phyloP scores from a whole-genome alignment of 2,113 vertebrate species.

The Trogon melanurus region DNA sequence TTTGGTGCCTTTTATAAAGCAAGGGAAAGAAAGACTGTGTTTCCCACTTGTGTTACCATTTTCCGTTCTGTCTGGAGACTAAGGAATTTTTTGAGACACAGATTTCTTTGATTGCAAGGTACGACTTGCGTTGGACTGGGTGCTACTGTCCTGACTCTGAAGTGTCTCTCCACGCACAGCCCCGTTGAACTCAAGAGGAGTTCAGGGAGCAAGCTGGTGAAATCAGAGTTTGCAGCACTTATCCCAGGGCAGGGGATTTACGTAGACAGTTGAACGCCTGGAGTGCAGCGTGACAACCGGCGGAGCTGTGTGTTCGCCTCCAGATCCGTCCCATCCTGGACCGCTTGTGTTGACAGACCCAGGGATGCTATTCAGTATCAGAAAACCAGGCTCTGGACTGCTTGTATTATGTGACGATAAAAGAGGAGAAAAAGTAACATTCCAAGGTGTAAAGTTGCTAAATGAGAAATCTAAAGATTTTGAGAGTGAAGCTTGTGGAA shows the following conservation, averaged over 20 bases:
- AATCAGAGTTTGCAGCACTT: neutral
- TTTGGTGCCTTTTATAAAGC: constrained; percentile 9
- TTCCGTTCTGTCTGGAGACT: neutral
- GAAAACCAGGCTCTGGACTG: neutral
- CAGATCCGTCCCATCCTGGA: neutral
- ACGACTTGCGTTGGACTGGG: neutral
- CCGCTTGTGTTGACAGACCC: neutral
- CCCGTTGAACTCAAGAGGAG: neutral
- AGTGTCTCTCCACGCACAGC: neutral
- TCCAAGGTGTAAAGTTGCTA: neutral
- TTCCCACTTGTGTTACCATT: neutral
- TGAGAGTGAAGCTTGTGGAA: neutral
- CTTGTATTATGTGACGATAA: neutral
- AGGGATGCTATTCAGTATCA: neutral
- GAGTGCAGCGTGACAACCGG: neutral
- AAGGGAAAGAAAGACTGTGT: neutral
- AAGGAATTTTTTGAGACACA: neutral
- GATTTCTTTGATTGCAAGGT: neutral
- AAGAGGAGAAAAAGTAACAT: neutral
- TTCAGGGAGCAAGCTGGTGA: neutral
- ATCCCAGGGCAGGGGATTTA: neutral
- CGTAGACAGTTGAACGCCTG: neutral
- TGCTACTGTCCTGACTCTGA: neutral
- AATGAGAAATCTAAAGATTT: neutral
- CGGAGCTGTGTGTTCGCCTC: neutral